These are phyloP conservation scores for Rhea pennata DNA, from an alignment of 2,113 vertebrate genomes.

Conservation along the genomic window DNA sequence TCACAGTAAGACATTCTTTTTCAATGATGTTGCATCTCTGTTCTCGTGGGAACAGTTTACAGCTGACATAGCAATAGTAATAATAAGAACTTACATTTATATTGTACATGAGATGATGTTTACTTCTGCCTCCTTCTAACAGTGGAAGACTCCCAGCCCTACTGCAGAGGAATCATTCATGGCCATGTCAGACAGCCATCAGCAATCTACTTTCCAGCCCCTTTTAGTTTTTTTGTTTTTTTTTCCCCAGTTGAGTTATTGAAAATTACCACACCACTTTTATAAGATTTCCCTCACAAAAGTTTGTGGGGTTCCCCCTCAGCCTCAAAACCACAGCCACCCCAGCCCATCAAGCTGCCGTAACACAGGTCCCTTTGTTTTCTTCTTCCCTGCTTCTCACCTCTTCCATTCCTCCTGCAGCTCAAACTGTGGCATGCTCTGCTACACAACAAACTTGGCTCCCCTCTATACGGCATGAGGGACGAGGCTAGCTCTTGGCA, in stretches of 20 bases:
- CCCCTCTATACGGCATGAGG: not conserved
- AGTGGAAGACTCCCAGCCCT: constrained; percentile 41
- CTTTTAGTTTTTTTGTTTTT: not conserved
- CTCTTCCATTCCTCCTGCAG: not conserved
- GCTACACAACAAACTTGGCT: constrained; percentile 46
- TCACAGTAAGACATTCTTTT: constrained; percentile 64
- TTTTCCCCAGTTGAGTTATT: not conserved
- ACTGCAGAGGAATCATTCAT: constrained; percentile 29
- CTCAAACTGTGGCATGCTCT: not conserved
- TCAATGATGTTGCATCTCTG: constrained; percentile 45
- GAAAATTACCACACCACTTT: not conserved
- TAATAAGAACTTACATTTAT: constrained; percentile 71
- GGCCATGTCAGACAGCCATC: not conserved
- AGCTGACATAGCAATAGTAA: constrained; percentile 70
- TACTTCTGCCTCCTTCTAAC: constrained; percentile 62
- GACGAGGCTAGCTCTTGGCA: not conserved
- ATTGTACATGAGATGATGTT: constrained; percentile 53
- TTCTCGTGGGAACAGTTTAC: constrained; percentile 70
- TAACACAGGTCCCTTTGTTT: not conserved
- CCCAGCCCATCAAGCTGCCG: not conserved
- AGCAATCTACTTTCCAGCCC: not conserved
- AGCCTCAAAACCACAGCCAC: not conserved
- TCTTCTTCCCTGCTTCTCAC: not conserved
- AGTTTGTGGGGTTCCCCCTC: not conserved
- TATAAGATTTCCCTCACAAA: not conserved